Evolutionary conservation across 2,888 invertebrate genomes (phyloP), one percentile per base, ranked within the genome.

Genomic region (Elmis aenea): DNA sequence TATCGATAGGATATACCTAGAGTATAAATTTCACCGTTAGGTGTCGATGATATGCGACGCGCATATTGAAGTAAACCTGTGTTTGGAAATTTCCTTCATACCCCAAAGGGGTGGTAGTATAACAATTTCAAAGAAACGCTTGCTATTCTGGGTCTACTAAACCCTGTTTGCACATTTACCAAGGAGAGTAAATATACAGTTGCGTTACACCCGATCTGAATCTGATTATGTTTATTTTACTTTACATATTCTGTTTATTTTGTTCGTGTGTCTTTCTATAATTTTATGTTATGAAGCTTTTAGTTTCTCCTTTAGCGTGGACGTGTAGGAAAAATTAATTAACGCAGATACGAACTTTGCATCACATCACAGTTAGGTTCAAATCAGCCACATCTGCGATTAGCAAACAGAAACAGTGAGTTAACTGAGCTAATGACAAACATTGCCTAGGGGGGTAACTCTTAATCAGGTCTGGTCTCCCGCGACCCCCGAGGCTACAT

Each of bases 361-460:
- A 48, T 52, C 52, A 51, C 52, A 46, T 49, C 46, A 48, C 51
- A 50, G 45, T 50, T 43, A 45, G 44, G 47, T 47, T 50, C 49
- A 46, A 58, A 59, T 56, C 57, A 56, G 59, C 59, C 62, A 59
- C 62, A 66, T 66, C 66, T 66, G 66, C 58, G 64, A 64, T 64
- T 65, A 59, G 64, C 67, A 67, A 67, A 67, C 67, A 67, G 61
- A 57, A 62, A 58, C 62, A 57, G 61, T 57, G 62, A 56, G 64
- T 57, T 64, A 64, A 64, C 63, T 57, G 57, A 58, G 56, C 60
- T 66, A 66, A 66, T 66, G 65, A 66, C 62, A 64, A 65, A 66
- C 58, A 64, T 48, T 34, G 63, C 66, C 59, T 45, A 39, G 56
- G 62, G 61, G 58, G 51, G 52, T 57, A 55, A 58, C 57, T 60